Base-by-base conservation (phyloP, 2,797 vertebrate species). In the Cryptoprocta ferox region DNA sequence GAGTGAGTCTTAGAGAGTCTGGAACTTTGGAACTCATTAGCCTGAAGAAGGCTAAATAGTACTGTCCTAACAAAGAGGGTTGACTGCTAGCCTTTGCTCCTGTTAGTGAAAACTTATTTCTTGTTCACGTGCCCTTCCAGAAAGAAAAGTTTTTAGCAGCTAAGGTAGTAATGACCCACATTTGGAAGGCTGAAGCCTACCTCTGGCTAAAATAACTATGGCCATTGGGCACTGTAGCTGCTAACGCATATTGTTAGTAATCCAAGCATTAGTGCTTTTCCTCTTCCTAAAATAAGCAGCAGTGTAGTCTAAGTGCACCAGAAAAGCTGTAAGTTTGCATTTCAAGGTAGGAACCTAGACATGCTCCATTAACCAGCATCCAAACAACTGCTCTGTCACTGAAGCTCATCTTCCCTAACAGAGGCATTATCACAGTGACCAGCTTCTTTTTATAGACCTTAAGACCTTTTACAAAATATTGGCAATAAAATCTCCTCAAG, bases 271-370 rank as follows among this genome's bases (percentile, higher is more conserved):
- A 35, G 45, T 85, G 42, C 50, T 90, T 75, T 70, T 79, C 14
- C 24, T 56, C n/a, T 89, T 82, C 35, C 80, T 85, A 66, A 96
- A 97, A 92, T 76, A 95, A 96, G 81, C 65, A 83, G 59, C 81
- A 85, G 37, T 26, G 8, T 78, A 68, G 50, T 86, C 61, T 71
- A 87, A 84, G 56, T 45, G 24, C 32, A 76, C 45, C 45, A 88
- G 86, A 59, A 96, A 89, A 97, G 73, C 68, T 19, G 0, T 50
- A 76, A 71, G 45, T 96, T 98, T 2, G 16, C 65, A 78, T 97
- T 98, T 96, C 80, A 94, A 95, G 92, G 61, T 66, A 79, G 37
- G 75, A 85, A 82, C 12, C 78, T 87, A 21, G 89, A 81, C 75
- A 65, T 9, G n/a, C 94, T 94, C 92, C 97, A 79, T 87, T 97